These are phyloP conservation scores for Solenodon paradoxus DNA, from an alignment of 2,113 vertebrate genomes.

Conservation along the genomic window DNA sequence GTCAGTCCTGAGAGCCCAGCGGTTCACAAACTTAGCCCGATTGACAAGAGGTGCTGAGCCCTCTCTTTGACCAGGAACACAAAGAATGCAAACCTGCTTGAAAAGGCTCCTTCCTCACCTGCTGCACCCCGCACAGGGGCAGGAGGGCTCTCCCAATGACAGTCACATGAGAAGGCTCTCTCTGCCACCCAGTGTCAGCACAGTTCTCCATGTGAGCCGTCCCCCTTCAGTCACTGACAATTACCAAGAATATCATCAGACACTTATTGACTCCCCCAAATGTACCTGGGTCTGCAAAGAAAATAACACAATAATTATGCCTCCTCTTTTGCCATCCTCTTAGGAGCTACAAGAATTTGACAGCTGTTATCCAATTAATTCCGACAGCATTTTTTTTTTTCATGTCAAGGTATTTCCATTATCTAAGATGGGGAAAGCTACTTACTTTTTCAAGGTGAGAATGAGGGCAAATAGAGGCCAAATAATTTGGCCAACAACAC, in stretches of 20 bases:
- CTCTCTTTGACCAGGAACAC: neutral
- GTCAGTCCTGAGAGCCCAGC: neutral
- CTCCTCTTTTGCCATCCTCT: slow-evolving; percentile 68
- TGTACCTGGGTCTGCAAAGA: slow-evolving; percentile 61
- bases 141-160: neutral
- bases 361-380: slow-evolving; percentile 76
- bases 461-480: neutral
- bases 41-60: neutral
- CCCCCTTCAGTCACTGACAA: slow-evolving; percentile 48
- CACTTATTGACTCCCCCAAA: slow-evolving; percentile 51
- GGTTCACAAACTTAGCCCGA: neutral
- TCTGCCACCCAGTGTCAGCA: neutral
- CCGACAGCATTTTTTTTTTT: slow-evolving; percentile 66
- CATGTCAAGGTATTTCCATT: slow-evolving; percentile 60
- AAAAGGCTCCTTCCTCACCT: neutral
- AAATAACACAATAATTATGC: slow-evolving; percentile 72
- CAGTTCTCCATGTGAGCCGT: neutral
- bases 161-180: neutral
- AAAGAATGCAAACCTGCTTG: too few relatives aligned
- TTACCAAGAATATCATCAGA: slow-evolving; percentile 61
- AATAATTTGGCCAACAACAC: neutral
- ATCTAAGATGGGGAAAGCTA: slow-evolving; percentile 6
- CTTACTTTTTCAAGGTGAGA: slow-evolving; percentile 15
- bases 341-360: slow-evolving; percentile 66
- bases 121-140: neutral